phyloP scores from a whole-genome alignment of 2,113 vertebrate genomes.

The Lanius ludovicianus region DNA sequence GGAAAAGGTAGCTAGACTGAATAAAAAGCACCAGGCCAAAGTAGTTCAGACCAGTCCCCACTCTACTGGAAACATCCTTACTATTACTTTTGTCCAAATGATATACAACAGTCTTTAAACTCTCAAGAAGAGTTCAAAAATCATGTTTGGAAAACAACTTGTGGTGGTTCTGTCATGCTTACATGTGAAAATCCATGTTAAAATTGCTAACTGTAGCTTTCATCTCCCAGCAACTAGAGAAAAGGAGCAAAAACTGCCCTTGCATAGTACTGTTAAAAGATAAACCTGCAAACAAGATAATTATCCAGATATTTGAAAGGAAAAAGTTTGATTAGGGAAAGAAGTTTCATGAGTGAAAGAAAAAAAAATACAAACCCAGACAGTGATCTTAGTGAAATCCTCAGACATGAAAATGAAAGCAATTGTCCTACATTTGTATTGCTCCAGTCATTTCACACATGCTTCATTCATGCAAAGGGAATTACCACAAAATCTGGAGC shows the following conservation, averaged over 20 bases:
- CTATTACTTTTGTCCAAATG: background rate
- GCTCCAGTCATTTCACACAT: background rate
- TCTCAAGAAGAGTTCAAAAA: background rate
- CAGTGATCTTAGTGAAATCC: background rate
- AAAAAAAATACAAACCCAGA: background rate
- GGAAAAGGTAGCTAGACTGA: background rate
- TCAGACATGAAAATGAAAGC: background rate
- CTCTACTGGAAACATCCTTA: background rate
- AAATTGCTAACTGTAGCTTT: background rate
- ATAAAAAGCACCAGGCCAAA: background rate
- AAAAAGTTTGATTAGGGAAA: background rate
- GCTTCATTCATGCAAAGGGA: background rate
- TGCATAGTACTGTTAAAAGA: background rate
- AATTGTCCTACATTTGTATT: background rate
- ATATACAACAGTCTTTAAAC: background rate
- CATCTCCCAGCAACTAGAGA: background rate
- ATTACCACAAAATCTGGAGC: conserved; percentile 7
- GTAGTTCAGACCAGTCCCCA: background rate
- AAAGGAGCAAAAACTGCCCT: background rate
- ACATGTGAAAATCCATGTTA: background rate
- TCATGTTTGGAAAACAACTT: background rate
- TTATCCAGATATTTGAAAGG: background rate
- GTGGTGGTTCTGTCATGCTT: background rate
- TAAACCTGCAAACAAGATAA: background rate
- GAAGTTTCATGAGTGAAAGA: background rate